A percentile compares a stretch with the other conserved stretches of the same genome.
phyloP scores from a whole-genome alignment of 2,797 vertebrate species.

The Peromyscus melanophrys region DNA sequence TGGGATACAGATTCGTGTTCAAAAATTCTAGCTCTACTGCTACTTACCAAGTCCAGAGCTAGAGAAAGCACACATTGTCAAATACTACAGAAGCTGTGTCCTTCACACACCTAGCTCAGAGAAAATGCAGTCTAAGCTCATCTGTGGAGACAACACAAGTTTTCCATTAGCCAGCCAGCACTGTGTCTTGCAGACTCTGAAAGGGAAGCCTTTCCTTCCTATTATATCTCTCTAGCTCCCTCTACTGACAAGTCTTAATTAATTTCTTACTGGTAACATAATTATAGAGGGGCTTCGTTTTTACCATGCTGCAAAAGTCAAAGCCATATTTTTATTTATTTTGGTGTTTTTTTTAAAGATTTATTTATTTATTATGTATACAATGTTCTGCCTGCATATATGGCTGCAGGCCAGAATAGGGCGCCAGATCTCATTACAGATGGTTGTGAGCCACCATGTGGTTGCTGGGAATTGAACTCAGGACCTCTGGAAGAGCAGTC shows the following conservation, averaged over 20 bases:
- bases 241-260: not conserved
- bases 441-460: no score
- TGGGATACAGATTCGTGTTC: not conserved
- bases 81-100: not conserved
- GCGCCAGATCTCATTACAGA: no score
- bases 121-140: not conserved
- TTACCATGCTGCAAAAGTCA: not conserved
- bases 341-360: not conserved
- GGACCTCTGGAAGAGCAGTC: no score
- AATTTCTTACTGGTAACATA: not conserved
- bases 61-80: not conserved
- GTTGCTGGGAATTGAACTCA: no score
- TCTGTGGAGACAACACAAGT: not conserved
- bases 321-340: not conserved
- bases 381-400: no score
- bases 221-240: not conserved
- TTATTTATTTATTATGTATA: no score
- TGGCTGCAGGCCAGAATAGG: no score
- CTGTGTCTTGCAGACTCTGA: not conserved
- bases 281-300: not conserved
- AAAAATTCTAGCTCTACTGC: not conserved
- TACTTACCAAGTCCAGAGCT: not conserved
- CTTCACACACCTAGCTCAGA: not conserved
- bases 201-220: not conserved
- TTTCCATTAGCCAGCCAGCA: not conserved